These are phyloP conservation scores for Aleadryas rufinucha DNA, from an alignment of 2,113 vertebrate species.

Conservation along the genomic window DNA sequence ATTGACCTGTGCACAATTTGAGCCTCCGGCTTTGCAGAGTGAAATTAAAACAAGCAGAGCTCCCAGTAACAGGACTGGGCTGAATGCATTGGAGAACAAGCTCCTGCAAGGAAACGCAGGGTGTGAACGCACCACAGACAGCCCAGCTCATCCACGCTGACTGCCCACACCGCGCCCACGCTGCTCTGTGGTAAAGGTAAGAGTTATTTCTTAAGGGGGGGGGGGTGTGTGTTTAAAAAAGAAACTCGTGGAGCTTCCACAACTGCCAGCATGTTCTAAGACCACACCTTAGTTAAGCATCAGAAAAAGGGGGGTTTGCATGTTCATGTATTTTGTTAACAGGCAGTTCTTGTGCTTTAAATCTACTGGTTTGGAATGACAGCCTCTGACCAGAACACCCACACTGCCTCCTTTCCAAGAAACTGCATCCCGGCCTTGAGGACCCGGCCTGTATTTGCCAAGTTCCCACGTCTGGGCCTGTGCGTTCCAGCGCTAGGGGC, in stretches of 20 bases:
- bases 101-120: not conserved
- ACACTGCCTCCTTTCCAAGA: not conserved
- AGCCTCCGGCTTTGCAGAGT: not conserved
- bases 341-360: not conserved
- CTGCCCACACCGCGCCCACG: not conserved
- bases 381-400: not conserved
- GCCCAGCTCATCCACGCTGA: not conserved
- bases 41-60: not conserved
- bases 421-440: fast-evolving
- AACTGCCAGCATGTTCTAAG: not conserved
- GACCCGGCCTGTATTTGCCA: not conserved
- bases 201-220: fast-evolving
- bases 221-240: not conserved
- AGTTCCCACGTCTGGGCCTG: not conserved
- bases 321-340: not conserved
- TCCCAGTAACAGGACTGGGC: not conserved
- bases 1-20: not conserved
- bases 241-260: not conserved
- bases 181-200: not conserved
- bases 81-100: not conserved
- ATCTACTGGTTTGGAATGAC: not conserved
- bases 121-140: not conserved
- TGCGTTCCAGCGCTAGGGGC: not conserved
- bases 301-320: not conserved
- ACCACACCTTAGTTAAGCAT: not conserved